Evolutionary conservation across 2,888 invertebrate species (phyloP), one percentile per base, ranked within the genome.

Genomic region (Boloria euphrosyne): DNA sequence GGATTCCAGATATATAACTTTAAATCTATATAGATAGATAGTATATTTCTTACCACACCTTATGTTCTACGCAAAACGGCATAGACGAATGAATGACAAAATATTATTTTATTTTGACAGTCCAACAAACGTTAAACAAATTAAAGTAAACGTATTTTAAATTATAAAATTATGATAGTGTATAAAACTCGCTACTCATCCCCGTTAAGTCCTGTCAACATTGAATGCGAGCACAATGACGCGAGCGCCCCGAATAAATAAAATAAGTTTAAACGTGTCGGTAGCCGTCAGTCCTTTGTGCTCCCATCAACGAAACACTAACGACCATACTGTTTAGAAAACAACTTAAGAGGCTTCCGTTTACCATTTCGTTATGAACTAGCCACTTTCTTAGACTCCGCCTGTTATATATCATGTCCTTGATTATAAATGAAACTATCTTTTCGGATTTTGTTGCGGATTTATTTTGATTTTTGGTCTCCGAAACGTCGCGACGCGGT

Each of bases 311-410:
- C 57, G 49, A 51, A 64, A 63, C 66, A 71, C 75, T 73, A 75
- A 75, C 74, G 73, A 73, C 66, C 63, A 65, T 85, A 86, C 81
- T 89, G 90, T 90, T 90, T 87, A 86, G 83, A 89, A 90, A 90
- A 91, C 89, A 90, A 83, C 88, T 85, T 85, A 85, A 87, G 85
- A 85, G 81, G 90, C 90, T 90, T 87, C 91, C 90, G 90, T 90
- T 89, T 86, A 77, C 49, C 59, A 14, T 38, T 59, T 74, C 76
- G 70, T 14, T 50, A 4, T 46, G 14, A 18, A 55, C 55, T 58
- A 27, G 18, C n/a, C 13, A 13, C 13, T 49, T 38, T 47, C 17
- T 16, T 13, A 16, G 17, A 31, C 31, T 58, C 47, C 16, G 16
- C 49, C 16, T 46, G 5, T 44, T n/a, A n/a, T 2, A 47, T 13